Evolutionary conservation across 2,888 invertebrate species (phyloP), one percentile per base, ranked within the genome.

Genomic region (Tetropium fuscum): DNA sequence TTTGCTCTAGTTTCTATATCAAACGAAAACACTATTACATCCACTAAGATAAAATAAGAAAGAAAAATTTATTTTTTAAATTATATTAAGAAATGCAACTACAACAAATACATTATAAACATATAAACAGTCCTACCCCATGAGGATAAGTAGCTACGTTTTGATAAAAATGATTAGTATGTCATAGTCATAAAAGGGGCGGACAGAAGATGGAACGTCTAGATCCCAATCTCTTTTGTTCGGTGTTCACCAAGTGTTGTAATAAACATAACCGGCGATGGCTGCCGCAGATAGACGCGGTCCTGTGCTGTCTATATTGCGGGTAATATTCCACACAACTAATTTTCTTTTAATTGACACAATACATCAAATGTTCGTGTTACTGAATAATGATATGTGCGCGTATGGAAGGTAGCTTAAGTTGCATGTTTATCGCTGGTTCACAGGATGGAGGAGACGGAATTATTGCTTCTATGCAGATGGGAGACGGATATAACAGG

Each of bases 261-360:
- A 72, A 72, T 72, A 71, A 72, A 74, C 69, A 64, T 71, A 70
- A 71, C 66, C 41, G 63, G 67, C 55, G 74, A 74, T 74, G 67
- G 64, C 64, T 65, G 64, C 53, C 55, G 34, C 41, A 60, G 71
- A 73, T 70, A 74, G 58, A 66, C 63, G 63, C 51, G 51, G 58
- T 51, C 66, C 60, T 43, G 55, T 64, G 69, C 67, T 61, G 61
- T 63, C 61, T 61, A 53, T 48, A 58, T 54, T 54, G 53, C 38
- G 45, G 48, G 32, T 59, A 45, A 59, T 56, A 63, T 58, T 64
- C 60, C 59, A 53, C 49, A 53, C 54, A 51, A 58, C 58, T 64
- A 64, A 67, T 67, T 67, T 64, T 53, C 47, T 61, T 70, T 71
- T 70, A 68, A 70, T 69, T 64, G 63, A 58, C 55, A 61, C 58